Evolutionary conservation across 2,888 invertebrate genomes (phyloP).

Genomic region (Leucozona laternaria): DNA sequence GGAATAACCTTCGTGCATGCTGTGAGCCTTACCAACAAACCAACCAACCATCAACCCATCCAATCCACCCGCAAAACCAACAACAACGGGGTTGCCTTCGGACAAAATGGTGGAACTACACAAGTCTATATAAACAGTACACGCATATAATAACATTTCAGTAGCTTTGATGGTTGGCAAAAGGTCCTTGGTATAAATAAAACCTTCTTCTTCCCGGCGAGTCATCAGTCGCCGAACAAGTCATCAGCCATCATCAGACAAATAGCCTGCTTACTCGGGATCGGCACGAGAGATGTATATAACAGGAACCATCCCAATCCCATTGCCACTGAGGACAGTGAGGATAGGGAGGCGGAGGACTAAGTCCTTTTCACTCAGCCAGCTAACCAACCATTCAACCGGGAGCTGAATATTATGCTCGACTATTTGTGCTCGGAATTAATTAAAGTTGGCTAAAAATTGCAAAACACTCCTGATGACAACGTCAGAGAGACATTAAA

Average conservation of each 20-base stretch:
- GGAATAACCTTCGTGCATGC: slow-evolving; percentile 17
- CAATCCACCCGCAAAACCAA: slow-evolving; percentile 4
- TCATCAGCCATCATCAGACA: slow-evolving; percentile 55
- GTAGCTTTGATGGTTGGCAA: slow-evolving; percentile 23
- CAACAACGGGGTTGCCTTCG: slow-evolving; percentile 28
- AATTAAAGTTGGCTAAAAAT: slow-evolving; percentile 61
- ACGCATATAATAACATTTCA: slow-evolving; percentile 52
- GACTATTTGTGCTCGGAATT: slow-evolving; percentile 64
- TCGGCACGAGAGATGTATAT: no score
- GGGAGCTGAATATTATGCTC: slow-evolving; percentile 54
- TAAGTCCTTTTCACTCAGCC: slow-evolving; percentile 25
- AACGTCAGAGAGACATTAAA: slow-evolving; percentile 54
- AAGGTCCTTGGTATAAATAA: slow-evolving; percentile 26
- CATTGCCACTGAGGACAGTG: background rate
- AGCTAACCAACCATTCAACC: slow-evolving; percentile 55
- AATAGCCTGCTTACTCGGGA: slow-evolving; percentile 21
- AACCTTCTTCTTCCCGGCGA: slow-evolving; percentile 27
- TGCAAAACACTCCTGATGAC: slow-evolving; percentile 45
- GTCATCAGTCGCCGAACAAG: slow-evolving; percentile 47
- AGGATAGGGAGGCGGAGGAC: no score
- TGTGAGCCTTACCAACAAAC: background rate
- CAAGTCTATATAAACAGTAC: slow-evolving; percentile 36
- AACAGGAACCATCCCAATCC: no score
- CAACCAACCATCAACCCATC: background rate
- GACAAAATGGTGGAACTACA: slow-evolving; percentile 41